A percentile compares a stretch with the other conserved stretches of the same genome.
phyloP scores from a whole-genome alignment of 2,113 vertebrate species.

The Misgurnus anguillicaudatus region DNA sequence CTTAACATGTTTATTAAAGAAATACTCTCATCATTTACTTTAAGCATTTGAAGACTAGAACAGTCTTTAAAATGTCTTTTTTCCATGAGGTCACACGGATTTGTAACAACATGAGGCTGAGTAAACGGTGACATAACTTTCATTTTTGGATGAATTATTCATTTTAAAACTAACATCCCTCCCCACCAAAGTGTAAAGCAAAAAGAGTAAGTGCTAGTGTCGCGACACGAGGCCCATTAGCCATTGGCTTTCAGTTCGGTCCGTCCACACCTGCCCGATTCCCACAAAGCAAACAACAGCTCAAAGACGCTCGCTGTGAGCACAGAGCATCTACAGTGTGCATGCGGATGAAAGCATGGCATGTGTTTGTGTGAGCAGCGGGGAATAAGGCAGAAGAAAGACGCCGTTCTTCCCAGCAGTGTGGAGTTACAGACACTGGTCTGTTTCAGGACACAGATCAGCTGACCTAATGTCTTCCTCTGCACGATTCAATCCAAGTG shows the following conservation, averaged over 20 bases:
- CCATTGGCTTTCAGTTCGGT: not conserved
- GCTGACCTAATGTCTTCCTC: conserved; percentile 41
- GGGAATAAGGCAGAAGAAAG: conserved; percentile 37
- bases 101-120: no score
- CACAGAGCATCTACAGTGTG: conserved; percentile 16
- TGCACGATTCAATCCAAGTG: conserved; percentile 9
- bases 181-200: not conserved
- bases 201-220: not conserved
- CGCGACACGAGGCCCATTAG: conserved; percentile 1
- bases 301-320: not conserved
- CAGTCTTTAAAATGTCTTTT: no score
- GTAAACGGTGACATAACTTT: not conserved
- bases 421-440: conserved; percentile 18
- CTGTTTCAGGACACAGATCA: conserved; percentile 46
- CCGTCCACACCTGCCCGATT: conserved; percentile 44
- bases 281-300: conserved; percentile 34
- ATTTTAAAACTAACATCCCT: no score
- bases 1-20: no score
- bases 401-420: conserved; percentile 19
- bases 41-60: no score
- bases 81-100: no score
- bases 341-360: not conserved
- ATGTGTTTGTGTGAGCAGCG: conserved; percentile 15
- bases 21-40: no score
- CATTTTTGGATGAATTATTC: not conserved